A percentile compares a stretch with the other conserved stretches of the same genome.
These are phyloP conservation scores for Tursiops truncatus DNA, from an alignment of 2,113 vertebrate genomes.

Conservation along the genomic window DNA sequence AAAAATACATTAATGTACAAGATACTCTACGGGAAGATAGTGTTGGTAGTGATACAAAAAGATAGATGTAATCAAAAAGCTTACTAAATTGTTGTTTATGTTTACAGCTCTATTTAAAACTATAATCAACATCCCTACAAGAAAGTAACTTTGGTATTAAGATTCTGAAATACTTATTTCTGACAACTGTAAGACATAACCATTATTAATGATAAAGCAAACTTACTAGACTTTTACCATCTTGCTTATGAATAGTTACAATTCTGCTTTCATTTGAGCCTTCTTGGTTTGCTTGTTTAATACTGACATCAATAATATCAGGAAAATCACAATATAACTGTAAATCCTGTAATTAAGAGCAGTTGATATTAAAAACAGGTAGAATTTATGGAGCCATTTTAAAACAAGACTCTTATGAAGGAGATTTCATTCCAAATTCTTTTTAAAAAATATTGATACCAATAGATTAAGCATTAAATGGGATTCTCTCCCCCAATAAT, in stretches of 20 bases:
- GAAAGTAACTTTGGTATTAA: not conserved
- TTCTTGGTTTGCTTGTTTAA: slow-evolving; percentile 95
- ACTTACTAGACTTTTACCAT: slow-evolving; percentile 93
- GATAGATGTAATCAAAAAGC: not conserved
- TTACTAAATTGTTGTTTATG: not conserved
- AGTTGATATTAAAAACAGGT: slow-evolving; percentile 43
- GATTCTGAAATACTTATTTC: slow-evolving; percentile 35
- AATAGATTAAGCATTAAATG: slow-evolving; percentile 4
- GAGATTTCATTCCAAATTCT: not conserved
- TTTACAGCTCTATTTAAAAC: slow-evolving; percentile 22
- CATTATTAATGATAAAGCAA: slow-evolving; percentile 52
- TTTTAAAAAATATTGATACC: not conserved
- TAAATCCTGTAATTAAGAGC: slow-evolving; percentile 86
- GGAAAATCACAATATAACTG: slow-evolving; percentile 97
- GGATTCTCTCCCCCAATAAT: not conserved
- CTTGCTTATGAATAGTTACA: slow-evolving; percentile 95
- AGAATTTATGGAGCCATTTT: not conserved
- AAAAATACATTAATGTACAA: not conserved
- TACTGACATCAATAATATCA: slow-evolving; percentile 96
- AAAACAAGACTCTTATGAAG: slow-evolving; percentile 48
- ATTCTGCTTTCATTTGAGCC: slow-evolving; percentile 93
- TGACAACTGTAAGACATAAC: not conserved
- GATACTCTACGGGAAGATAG: slow-evolving; percentile 9
- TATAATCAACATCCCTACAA: not conserved
- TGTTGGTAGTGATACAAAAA: slow-evolving; percentile 4